A percentile compares a stretch with the other conserved stretches of the same genome.
Evolutionary conservation across 2,113 vertebrate genomes (phyloP).

Genomic region (Zapornia atra): DNA sequence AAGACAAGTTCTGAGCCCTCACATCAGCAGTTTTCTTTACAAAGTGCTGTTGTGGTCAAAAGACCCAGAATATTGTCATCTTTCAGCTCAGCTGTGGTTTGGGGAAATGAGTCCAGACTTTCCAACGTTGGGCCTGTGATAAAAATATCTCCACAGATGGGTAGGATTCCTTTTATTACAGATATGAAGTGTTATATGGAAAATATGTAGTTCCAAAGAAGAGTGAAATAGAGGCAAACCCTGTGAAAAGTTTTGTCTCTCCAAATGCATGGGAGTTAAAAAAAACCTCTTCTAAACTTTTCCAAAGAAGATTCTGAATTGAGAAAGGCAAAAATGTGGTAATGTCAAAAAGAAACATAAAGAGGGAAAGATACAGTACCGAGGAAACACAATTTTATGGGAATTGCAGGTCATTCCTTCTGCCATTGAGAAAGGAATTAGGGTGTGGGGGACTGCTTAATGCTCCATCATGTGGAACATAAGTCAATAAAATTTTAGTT

Average conservation of each 20-base stretch:
- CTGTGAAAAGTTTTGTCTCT: background rate
- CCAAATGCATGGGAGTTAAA: background rate
- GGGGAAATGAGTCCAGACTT: background rate
- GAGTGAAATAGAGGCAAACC: background rate
- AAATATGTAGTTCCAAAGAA: background rate
- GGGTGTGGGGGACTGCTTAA: slow-evolving; percentile 26
- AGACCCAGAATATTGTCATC: background rate
- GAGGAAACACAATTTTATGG: slow-evolving; percentile 34
- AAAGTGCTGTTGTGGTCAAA: background rate
- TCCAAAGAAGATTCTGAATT: background rate
- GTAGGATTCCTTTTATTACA: background rate
- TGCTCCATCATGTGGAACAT: slow-evolving; percentile 17
- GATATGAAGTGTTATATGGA: background rate
- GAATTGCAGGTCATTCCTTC: slow-evolving; percentile 31
- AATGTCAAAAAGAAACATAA: background rate
- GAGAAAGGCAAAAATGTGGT: background rate
- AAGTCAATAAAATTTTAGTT: slow-evolving; percentile 56
- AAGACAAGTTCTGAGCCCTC: background rate
- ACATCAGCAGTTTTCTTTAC: background rate
- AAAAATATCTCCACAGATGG: background rate
- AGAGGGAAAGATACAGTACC: background rate
- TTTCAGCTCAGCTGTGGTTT: background rate
- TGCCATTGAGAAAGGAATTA: slow-evolving; percentile 1
- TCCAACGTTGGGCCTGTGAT: background rate
- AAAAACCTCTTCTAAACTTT: background rate